These are phyloP conservation scores for Microcaecilia unicolor DNA, from an alignment of 2,797 vertebrate genomes.

Conservation along the genomic window DNA sequence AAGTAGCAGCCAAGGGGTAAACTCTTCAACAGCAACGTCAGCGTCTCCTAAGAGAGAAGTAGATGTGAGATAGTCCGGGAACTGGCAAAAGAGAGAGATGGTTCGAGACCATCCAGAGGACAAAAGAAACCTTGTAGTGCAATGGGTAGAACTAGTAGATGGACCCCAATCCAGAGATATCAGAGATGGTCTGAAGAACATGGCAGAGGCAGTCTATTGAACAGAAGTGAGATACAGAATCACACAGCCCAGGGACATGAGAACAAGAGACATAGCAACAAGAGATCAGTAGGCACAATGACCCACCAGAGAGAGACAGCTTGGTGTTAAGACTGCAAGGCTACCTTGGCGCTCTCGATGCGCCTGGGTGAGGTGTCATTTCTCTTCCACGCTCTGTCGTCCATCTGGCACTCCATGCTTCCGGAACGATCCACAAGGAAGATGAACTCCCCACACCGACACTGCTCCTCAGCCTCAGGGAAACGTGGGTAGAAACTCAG, in stretches of 20 bases:
- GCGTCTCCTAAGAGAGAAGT: slow-evolving; percentile 59
- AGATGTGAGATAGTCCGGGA: neutral
- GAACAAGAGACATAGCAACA: no score
- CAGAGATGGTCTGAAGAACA: no score
- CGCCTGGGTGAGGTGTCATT: slow-evolving; percentile 21
- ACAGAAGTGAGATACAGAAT: no score
- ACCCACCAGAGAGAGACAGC: neutral
- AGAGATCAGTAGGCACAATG: no score
- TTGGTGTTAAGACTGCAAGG: no score
- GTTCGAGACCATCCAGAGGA: no score
- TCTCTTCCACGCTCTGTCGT: neutral
- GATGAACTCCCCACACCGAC: slow-evolving; percentile 62
- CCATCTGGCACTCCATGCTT: slow-evolving; percentile 52
- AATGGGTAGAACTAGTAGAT: neutral
- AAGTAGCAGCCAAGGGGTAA: slow-evolving; percentile 79
- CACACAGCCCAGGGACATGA: no score
- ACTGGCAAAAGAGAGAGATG: neutral
- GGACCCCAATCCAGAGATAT: neutral
- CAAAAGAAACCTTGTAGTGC: no score
- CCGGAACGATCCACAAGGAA: slow-evolving; percentile 72
- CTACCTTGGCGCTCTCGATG: slow-evolving; percentile 65
- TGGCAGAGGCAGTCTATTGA: no score
- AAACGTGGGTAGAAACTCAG: slow-evolving; percentile 70
- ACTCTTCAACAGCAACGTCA: slow-evolving; percentile 79
- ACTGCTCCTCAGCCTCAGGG: slow-evolving; percentile 30